phyloP scores from a whole-genome alignment of 1,140 invertebrate species.

The Drosophila kanapiae region DNA sequence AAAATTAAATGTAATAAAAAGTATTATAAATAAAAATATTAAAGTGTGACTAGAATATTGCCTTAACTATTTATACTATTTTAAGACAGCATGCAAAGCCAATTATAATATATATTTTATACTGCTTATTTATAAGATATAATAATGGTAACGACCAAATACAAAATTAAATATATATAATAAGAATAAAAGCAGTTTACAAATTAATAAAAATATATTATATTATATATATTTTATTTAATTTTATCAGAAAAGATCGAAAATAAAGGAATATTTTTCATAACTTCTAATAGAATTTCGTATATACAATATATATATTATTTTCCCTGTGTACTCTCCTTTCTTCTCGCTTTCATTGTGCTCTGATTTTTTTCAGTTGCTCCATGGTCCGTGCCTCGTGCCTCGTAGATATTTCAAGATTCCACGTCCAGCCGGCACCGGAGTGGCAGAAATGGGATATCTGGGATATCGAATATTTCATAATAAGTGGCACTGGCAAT shows the following conservation, averaged over 20 bases:
- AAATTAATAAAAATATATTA: no score
- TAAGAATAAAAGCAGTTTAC: no score
- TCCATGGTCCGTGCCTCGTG: conserved; percentile 63
- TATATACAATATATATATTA: no score
- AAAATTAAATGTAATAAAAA: not conserved
- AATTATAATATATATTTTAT: no score
- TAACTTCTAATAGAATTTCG: not conserved
- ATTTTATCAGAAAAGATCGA: no score
- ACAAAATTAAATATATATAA: no score
- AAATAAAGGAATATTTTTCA: no score
- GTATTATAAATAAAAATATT: not conserved
- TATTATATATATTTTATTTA: no score
- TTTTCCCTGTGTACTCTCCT: conserved; percentile 1
- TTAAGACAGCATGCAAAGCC: no score
- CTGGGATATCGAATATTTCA: conserved; percentile 72
- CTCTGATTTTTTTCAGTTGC: conserved; percentile 35
- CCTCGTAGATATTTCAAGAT: conserved; percentile 70
- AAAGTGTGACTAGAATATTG: not conserved
- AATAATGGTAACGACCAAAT: no score
- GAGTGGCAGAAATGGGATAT: conserved; percentile 25
- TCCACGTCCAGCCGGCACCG: conserved; percentile 47
- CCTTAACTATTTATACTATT: no score
- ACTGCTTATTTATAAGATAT: no score
- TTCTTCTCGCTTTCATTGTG: conserved; percentile 52
- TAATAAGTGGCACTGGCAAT: conserved; percentile 51